Base-by-base conservation (phyloP, 1,140 invertebrate species). In the Heliconius himera region DNA sequence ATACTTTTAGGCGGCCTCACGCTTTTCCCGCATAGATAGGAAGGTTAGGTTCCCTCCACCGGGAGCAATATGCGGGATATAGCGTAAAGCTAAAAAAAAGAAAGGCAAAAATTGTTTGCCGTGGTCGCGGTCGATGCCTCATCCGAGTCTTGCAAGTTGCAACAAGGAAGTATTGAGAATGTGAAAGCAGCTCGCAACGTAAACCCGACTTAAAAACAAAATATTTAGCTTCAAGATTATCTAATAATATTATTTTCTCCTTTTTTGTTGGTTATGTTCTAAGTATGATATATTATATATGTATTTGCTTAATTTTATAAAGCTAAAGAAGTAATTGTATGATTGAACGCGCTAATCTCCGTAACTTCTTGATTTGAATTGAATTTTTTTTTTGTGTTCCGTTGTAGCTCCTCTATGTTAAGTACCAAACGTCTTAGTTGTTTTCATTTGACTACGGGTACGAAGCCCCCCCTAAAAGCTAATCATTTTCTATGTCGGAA, bases 151-250 rank as follows among this genome's bases (percentile, higher is more conserved):
- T 56, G 2, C 60, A 29, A 66, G 22, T 56, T 56, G 8, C 60
- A 29, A 66, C 60, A 22, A 66, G 60, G 60, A 66, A 66, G 60
- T 66, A 66, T 9, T 16, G 60, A 66, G 60, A 66, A 66, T 66
- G 60, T 66, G 60, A 66, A 66, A 66, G 60, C 60, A 22, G 60
- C 60, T 29, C 60, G 60, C 60, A 26, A 66, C 60, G 60, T 66
- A 29, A 66, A 26, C 60, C 4, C 60, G 22, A 16, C 26, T 66
- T 66, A 9, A 60, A 22, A 29, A 29, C 22, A 5, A 16, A 66
- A 66, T 66, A 11, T 29, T 26, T 11, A 29, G 26, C 60, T 11
- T 16, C 60, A 26, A 26, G 3, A 29, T 66, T 66, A 66, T n/a
- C 60, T 29, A 66, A 66, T 66, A 1, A 22, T 60, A 26, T n/a